Evolutionary conservation across 2,113 vertebrate genomes (phyloP).

Genomic region (Steatornis caripensis): DNA sequence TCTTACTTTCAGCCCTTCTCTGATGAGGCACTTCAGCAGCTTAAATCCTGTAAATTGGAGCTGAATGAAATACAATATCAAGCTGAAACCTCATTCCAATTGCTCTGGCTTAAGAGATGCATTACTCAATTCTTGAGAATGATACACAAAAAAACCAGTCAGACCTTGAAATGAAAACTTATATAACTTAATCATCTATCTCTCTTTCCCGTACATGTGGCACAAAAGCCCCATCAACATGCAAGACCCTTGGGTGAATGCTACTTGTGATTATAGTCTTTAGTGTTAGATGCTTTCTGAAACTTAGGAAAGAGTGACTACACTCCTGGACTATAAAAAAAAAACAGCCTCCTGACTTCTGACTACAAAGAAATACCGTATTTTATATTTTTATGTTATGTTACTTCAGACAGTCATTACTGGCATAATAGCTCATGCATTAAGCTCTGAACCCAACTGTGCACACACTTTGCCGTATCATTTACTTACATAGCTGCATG

Average conservation of each 20-base stretch:
- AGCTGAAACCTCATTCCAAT: conserved; percentile 12
- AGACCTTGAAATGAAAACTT: conserved; percentile 24
- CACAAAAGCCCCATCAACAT: background rate
- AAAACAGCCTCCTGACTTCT: background rate
- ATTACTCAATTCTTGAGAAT: background rate
- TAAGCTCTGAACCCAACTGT: background rate
- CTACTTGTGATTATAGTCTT: background rate
- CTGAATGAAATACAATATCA: too few species aligned
- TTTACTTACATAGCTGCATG: background rate
- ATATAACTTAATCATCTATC: background rate
- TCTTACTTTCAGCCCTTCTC: background rate
- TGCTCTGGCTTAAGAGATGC: background rate
- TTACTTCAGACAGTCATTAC: background rate
- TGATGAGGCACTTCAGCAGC: too few species aligned
- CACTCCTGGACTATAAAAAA: background rate
- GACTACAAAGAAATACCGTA: background rate
- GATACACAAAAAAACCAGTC: background rate
- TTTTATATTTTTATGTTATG: background rate
- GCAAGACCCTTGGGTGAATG: background rate
- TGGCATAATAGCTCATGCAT: background rate
- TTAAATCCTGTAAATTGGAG: too few species aligned
- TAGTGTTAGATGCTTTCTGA: background rate
- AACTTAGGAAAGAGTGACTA: background rate
- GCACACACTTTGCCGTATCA: background rate
- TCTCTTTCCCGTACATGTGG: background rate